These are phyloP conservation scores for Poecilobothrus nobilitatus DNA, from an alignment of 2,888 invertebrate genomes.

Conservation along the genomic window DNA sequence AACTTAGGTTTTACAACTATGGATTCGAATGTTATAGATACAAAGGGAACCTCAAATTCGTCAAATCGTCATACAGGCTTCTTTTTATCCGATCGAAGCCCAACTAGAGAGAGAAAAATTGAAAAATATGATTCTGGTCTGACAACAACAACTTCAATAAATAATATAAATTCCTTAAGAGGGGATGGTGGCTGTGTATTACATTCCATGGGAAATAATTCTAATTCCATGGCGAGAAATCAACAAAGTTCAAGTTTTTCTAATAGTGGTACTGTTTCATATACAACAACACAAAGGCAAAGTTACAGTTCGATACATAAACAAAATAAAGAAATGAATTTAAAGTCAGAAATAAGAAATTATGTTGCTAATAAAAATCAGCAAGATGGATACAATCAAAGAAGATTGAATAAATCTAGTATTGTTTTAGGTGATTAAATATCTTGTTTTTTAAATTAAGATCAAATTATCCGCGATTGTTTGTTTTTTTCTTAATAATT, in stretches of 20 bases:
- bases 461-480: no score
- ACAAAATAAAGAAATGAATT: slow-evolving; percentile 52
- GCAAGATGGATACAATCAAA: neutral
- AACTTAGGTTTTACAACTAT: neutral
- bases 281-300: slow-evolving; percentile 48
- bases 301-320: slow-evolving; percentile 74
- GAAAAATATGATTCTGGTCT: neutral
- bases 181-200: slow-evolving; percentile 49
- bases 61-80: neutral
- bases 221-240: slow-evolving; percentile 68
- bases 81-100: neutral
- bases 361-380: neutral
- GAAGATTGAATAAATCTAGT: slow-evolving; percentile 4
- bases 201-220: slow-evolving; percentile 69
- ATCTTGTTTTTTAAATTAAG: neutral
- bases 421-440: neutral
- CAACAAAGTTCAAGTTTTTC: slow-evolving; percentile 56
- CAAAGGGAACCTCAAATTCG: neutral
- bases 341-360: slow-evolving; percentile 19
- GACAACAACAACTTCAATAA: slow-evolving; percentile 25
- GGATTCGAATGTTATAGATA: neutral
- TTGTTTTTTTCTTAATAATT: neutral
- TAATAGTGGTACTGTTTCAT: slow-evolving; percentile 38
- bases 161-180: slow-evolving; percentile 32
- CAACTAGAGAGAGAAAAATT: neutral